These are phyloP conservation scores for Zaprionus nigranus DNA, from an alignment of 1,140 invertebrate species.

Conservation along the genomic window DNA sequence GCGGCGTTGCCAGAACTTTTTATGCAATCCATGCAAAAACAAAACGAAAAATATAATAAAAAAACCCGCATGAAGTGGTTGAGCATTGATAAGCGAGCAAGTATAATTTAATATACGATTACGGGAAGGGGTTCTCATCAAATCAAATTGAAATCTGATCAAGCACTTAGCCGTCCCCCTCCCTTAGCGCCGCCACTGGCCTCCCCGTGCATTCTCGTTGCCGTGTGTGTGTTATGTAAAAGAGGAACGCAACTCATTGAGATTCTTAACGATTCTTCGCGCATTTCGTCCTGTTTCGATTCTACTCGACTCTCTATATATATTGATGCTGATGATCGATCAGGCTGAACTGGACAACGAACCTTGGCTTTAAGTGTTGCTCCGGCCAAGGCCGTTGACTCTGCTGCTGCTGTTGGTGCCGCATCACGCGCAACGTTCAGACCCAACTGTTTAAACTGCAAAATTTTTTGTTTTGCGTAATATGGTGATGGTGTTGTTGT, in stretches of 20 bases:
- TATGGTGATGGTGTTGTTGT: slow-evolving; percentile 33
- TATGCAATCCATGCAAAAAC: slow-evolving; percentile 47
- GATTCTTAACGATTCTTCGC: neutral
- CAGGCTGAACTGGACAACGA: slow-evolving; percentile 41
- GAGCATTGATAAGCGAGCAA: slow-evolving; percentile 29
- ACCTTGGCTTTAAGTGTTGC: slow-evolving; percentile 62
- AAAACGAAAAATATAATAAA: neutral
- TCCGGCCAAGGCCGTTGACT: slow-evolving; percentile 54
- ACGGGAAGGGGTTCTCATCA: neutral
- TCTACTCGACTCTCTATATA: too few species aligned
- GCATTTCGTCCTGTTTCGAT: too few species aligned
- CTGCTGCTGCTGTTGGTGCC: slow-evolving; percentile 25
- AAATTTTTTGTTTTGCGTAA: slow-evolving; percentile 66
- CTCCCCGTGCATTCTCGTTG: slow-evolving; percentile 4
- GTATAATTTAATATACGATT: slow-evolving; percentile 23
- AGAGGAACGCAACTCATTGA: slow-evolving; percentile 11
- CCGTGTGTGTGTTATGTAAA: slow-evolving; percentile 69
- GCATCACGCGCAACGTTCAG: slow-evolving; percentile 67
- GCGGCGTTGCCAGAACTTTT: slow-evolving; percentile 39
- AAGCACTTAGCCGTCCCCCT: slow-evolving; percentile 1
- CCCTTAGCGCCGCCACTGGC: neutral
- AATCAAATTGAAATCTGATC: slow-evolving; percentile 22
- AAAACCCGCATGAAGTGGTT: neutral
- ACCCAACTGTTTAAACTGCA: slow-evolving; percentile 80
- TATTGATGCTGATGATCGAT: too few species aligned